Evolutionary conservation across 2,888 invertebrate genomes (phyloP).

Genomic region (Tipula lateralis): DNA sequence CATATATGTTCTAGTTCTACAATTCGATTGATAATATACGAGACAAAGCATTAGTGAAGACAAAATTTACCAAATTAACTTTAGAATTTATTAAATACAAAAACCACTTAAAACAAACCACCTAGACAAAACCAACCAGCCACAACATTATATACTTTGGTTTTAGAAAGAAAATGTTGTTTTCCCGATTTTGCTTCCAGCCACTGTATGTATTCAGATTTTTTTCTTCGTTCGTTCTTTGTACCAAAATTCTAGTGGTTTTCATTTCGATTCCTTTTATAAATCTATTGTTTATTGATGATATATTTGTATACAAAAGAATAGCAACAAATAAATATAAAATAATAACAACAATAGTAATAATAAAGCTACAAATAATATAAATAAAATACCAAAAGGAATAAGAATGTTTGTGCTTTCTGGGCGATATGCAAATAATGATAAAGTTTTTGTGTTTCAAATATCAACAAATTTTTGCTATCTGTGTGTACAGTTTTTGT

Average conservation of each 20-base stretch:
- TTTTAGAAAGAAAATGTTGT: neutral
- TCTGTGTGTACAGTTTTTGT: neutral
- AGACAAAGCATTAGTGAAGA: neutral
- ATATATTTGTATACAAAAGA: neutral
- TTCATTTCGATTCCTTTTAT: slow-evolving; percentile 19
- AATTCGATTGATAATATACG: no score
- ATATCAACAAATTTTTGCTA: neutral
- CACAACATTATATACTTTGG: neutral
- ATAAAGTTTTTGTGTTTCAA: neutral
- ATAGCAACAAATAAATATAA: neutral
- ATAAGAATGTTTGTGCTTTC: neutral
- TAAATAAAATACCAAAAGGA: neutral
- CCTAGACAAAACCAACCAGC: neutral
- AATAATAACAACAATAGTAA: neutral
- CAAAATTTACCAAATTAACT: neutral
- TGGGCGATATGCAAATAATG: neutral
- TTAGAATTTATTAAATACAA: neutral
- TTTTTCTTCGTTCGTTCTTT: neutral
- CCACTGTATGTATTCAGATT: neutral
- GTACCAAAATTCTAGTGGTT: neutral
- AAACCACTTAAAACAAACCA: neutral
- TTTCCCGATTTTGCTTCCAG: neutral
- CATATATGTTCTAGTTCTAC: no score
- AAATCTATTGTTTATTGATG: neutral
- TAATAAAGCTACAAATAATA: neutral